phyloP scores from a whole-genome alignment of 1,140 invertebrate genomes.

The Papilio polyxenes region DNA sequence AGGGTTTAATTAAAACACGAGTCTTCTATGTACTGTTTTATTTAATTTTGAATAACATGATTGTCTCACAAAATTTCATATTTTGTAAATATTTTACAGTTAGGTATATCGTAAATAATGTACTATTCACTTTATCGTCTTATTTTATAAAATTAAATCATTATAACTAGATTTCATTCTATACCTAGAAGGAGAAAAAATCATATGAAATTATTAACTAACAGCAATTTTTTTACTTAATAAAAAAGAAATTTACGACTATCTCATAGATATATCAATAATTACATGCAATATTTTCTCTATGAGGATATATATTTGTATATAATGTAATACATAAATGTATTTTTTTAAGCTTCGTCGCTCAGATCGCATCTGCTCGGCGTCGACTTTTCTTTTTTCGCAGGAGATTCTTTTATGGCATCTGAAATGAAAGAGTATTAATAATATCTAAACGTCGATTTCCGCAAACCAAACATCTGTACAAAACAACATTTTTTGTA shows the following conservation, averaged over 20 bases:
- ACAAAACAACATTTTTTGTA: no score
- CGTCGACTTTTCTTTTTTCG: slow-evolving; percentile 50
- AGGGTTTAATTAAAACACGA: background rate
- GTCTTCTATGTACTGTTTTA: slow-evolving; percentile 21
- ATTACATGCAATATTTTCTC: background rate
- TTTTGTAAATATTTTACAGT: slow-evolving; percentile 17
- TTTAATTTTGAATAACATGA: slow-evolving; percentile 20
- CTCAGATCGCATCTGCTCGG: slow-evolving; percentile 60
- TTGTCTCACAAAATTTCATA: slow-evolving; percentile 18
- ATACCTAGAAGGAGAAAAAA: background rate
- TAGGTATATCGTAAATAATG: slow-evolving; percentile 35
- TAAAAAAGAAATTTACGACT: background rate
- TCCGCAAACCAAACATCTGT: no score
- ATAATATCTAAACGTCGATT: background rate
- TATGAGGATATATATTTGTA: slow-evolving; percentile 29
- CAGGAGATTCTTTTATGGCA: slow-evolving; percentile 51
- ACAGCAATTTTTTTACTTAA: background rate
- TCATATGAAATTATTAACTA: background rate
- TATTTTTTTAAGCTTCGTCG: slow-evolving; percentile 45
- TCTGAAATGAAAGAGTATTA: slow-evolving; percentile 50
- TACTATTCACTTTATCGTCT: slow-evolving; percentile 24
- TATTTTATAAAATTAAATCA: slow-evolving; percentile 25
- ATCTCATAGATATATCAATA: background rate
- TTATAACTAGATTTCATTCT: slow-evolving; percentile 10
- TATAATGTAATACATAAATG: slow-evolving; percentile 10